Conservation (phyloP, 2,113 vertebrate species). For the Crocuta crocuta region DNA sequence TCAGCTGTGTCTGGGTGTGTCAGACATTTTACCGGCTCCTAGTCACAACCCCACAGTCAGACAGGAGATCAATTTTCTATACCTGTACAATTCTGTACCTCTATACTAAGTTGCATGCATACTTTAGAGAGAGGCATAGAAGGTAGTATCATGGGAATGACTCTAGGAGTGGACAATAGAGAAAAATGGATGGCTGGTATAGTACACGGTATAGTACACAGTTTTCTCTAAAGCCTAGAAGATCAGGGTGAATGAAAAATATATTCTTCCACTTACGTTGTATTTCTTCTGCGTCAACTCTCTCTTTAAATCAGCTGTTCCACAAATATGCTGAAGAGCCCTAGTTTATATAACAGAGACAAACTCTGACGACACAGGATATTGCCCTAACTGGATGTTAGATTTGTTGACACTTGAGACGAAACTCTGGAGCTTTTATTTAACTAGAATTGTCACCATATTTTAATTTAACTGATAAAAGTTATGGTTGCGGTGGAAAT, state of each 20-base stretch:
- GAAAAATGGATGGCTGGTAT: neutral
- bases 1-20: neutral
- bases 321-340: neutral
- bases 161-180: neutral
- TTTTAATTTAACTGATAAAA: conserved; percentile 59
- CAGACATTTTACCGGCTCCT: neutral
- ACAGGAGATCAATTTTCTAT: neutral
- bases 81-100: rapidly evolving
- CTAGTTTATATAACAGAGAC: conserved; percentile 53
- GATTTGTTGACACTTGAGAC: conserved; percentile 72
- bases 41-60: neutral
- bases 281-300: neutral
- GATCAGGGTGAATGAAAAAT: neutral
- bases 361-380: conserved; percentile 47
- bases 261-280: neutral
- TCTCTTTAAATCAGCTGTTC: neutral
- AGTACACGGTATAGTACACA: neutral
- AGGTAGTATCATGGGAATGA: neutral
- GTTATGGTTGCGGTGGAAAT: conserved; percentile 36
- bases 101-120: rapidly evolving
- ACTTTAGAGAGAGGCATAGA: neutral
- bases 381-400: neutral
- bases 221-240: neutral
- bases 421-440: conserved; percentile 65
- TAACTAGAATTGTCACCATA: conserved; percentile 69